Conservation (phyloP, 2,113 vertebrate species). For the Sebastes schlegelii region DNA sequence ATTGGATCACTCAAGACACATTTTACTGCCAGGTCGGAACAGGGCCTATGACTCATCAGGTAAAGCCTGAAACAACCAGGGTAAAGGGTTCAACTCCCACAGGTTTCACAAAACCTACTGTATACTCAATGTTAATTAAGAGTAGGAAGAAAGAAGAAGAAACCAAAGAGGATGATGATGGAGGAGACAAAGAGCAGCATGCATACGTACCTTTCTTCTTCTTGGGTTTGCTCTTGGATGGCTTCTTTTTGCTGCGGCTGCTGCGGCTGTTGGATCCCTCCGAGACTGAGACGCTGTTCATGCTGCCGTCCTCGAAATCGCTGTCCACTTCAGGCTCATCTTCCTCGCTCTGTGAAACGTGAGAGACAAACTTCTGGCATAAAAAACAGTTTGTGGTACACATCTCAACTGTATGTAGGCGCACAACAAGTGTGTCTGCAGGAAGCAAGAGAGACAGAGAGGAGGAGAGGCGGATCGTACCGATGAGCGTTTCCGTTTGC, state of each 20-base stretch:
- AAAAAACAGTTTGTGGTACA: not conserved
- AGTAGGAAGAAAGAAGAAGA: no score
- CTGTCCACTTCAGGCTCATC: conserved; percentile 97
- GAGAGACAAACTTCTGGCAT: not conserved
- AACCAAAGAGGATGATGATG: no score
- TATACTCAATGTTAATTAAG: not conserved
- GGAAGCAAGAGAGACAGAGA: not conserved
- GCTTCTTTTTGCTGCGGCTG: conserved; percentile 94
- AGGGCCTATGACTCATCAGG: not conserved
- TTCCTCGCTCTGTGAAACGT: conserved; percentile 90
- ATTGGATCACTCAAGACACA: no score
- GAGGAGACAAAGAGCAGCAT: no score
- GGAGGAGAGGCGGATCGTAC: conserved; percentile 75
- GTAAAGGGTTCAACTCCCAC: not conserved
- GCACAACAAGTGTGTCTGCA: not conserved
- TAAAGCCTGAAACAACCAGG: not conserved
- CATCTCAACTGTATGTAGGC: not conserved
- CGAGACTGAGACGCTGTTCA: conserved; percentile 96
- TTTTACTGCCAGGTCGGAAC: no score
- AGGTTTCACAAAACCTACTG: not conserved
- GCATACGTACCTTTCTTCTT: conserved; percentile 93
- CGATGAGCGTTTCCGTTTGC: conserved; percentile 98
- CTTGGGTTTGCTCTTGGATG: conserved; percentile 91
- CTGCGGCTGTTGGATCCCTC: conserved; percentile 97
- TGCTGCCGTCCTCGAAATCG: conserved; percentile 96